These are phyloP conservation scores for Pitangus sulphuratus DNA, from an alignment of 2,797 vertebrate species.

Conservation along the genomic window DNA sequence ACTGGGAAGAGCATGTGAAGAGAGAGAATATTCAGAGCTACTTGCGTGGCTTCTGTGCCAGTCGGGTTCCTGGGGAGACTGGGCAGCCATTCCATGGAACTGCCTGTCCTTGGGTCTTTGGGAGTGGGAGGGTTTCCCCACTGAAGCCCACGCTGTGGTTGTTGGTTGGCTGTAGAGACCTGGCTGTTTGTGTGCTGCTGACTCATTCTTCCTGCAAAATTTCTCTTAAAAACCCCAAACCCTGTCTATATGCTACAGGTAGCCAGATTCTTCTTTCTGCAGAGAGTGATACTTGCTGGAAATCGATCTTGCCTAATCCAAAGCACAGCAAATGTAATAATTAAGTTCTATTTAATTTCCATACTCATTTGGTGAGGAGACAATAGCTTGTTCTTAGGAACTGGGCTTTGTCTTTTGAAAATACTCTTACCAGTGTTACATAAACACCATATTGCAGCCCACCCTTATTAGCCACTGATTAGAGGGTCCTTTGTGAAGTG, in stretches of 20 bases:
- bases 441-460: background rate
- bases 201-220: background rate
- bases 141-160: fast-evolving
- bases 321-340: background rate
- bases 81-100: background rate
- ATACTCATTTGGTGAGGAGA: background rate
- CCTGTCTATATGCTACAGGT: fast-evolving
- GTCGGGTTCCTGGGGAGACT: background rate
- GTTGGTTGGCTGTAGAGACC: background rate
- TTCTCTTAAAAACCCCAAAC: background rate
- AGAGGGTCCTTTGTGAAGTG: constrained; percentile 6
- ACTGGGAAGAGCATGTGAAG: background rate
- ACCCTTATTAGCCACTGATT: constrained; percentile 17
- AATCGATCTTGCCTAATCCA: background rate
- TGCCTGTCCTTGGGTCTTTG: background rate
- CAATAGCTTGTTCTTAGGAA: background rate
- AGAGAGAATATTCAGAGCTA: background rate
- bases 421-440: background rate
- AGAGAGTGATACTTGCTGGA: background rate
- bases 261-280: background rate
- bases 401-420: constrained; percentile 3
- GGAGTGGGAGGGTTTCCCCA: background rate
- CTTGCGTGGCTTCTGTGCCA: background rate
- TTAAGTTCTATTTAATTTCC: background rate
- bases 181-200: background rate